A percentile compares a stretch with the other conserved stretches of the same genome.
phyloP scores from a whole-genome alignment of 2,113 vertebrate genomes.

The Percina caprodes region DNA sequence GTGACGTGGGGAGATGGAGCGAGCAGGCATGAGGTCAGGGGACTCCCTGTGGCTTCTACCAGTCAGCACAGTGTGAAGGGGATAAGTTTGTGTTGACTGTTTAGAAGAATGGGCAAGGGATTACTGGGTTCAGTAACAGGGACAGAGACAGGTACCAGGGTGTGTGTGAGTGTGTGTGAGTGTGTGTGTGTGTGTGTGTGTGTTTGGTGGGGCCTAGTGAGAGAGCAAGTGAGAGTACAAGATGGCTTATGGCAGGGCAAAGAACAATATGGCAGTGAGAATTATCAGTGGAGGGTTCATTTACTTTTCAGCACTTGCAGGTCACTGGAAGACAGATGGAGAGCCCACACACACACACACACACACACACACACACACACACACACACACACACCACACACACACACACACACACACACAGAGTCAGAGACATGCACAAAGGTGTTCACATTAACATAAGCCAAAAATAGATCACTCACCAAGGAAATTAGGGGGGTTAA shows the following conservation, averaged over 20 bases:
- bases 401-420: neutral
- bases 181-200: neutral
- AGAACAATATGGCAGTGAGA: slow-evolving; percentile 28
- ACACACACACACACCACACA: neutral
- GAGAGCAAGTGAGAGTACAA: slow-evolving; percentile 37
- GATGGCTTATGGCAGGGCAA: slow-evolving; percentile 25
- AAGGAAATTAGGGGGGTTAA: no score
- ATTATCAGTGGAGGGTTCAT: slow-evolving; percentile 36
- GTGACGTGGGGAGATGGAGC: slow-evolving; percentile 22
- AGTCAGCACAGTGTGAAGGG: slow-evolving; percentile 26
- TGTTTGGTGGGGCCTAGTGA: slow-evolving; percentile 7
- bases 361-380: neutral
- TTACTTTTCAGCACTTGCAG: slow-evolving; percentile 31
- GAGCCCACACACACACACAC: neutral
- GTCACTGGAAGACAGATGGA: neutral
- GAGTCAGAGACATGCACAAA: neutral
- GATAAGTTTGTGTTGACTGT: slow-evolving; percentile 32
- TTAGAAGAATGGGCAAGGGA: slow-evolving; percentile 30
- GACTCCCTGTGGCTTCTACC: slow-evolving; percentile 53
- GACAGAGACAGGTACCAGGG: slow-evolving; percentile 19
- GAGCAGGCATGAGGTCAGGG: slow-evolving; percentile 40
- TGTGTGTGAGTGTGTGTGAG: neutral
- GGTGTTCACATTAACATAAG: neutral
- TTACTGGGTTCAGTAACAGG: slow-evolving; percentile 41
- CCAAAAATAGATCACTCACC: no score